phyloP scores from a whole-genome alignment of 2,113 vertebrate species.

The Oreochromis aureus region DNA sequence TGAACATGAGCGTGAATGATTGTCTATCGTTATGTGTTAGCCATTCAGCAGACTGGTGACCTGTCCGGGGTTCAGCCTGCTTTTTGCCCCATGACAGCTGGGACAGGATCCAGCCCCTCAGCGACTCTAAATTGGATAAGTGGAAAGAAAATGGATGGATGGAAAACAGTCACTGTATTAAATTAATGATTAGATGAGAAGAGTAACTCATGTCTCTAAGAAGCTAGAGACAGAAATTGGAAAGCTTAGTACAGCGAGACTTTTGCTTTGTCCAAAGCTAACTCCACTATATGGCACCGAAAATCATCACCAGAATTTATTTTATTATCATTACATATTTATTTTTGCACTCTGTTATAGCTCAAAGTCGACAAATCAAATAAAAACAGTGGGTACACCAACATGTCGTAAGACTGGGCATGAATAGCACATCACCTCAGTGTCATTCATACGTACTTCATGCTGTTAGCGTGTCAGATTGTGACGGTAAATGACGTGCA shows the following conservation, averaged over 20 bases:
- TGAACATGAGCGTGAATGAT: background rate
- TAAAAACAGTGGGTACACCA: background rate
- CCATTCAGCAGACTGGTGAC: background rate
- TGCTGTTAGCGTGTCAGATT: background rate
- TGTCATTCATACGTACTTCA: background rate
- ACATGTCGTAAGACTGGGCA: background rate
- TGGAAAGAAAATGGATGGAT: background rate
- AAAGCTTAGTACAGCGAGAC: background rate
- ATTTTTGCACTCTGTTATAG: background rate
- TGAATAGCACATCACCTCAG: background rate
- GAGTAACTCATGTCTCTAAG: background rate
- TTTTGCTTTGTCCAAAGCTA: background rate
- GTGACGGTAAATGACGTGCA: background rate
- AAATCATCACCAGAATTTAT: background rate
- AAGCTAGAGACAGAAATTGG: background rate
- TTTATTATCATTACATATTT: background rate
- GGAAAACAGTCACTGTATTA: background rate
- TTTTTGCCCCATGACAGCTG: background rate
- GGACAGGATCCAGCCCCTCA: background rate
- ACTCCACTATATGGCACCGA: background rate
- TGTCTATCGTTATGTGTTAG: background rate
- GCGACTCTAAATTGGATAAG: background rate
- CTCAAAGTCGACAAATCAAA: background rate
- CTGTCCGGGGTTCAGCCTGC: background rate
- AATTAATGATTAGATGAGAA: background rate